Conservation (phyloP, 2,888 invertebrate species). For the Lagria hirta region DNA sequence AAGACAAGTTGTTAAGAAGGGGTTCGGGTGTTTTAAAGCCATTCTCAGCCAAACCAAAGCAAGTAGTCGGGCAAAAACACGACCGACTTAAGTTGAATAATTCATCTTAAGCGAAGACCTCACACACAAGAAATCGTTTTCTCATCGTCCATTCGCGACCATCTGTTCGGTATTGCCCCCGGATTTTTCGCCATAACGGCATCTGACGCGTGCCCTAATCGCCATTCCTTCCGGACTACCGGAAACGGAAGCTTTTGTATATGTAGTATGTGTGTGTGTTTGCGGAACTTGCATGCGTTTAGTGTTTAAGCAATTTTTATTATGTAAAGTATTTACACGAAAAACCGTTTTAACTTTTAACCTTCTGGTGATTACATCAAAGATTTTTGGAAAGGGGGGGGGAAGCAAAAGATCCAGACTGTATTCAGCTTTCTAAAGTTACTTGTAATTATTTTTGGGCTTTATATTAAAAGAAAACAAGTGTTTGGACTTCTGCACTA, state of each 20-base stretch:
- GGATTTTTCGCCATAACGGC: constrained; percentile 18
- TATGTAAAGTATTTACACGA: too few relatives aligned
- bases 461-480: too few relatives aligned
- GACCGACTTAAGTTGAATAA: constrained; percentile 48
- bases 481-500: too few relatives aligned
- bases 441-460: too few relatives aligned
- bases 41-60: constrained; percentile 14
- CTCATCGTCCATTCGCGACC: constrained; percentile 42
- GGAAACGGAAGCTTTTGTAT: constrained; percentile 41
- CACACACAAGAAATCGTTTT: constrained; percentile 44
- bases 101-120: constrained; percentile 48
- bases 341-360: too few relatives aligned
- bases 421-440: too few relatives aligned
- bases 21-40: constrained; percentile 16
- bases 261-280: constrained; percentile 20
- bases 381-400: background rate
- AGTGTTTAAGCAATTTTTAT: too few relatives aligned
- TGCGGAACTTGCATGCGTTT: constrained; percentile 17
- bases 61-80: too few relatives aligned
- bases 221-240: constrained; percentile 45
- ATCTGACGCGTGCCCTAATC: constrained; percentile 30
- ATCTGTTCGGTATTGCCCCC: constrained; percentile 25
- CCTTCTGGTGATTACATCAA: background rate
- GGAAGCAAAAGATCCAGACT: too few relatives aligned
- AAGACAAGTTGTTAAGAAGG: background rate